These are phyloP conservation scores for Carollia perspicillata DNA, from an alignment of 2,113 vertebrate genomes.

Conservation along the genomic window DNA sequence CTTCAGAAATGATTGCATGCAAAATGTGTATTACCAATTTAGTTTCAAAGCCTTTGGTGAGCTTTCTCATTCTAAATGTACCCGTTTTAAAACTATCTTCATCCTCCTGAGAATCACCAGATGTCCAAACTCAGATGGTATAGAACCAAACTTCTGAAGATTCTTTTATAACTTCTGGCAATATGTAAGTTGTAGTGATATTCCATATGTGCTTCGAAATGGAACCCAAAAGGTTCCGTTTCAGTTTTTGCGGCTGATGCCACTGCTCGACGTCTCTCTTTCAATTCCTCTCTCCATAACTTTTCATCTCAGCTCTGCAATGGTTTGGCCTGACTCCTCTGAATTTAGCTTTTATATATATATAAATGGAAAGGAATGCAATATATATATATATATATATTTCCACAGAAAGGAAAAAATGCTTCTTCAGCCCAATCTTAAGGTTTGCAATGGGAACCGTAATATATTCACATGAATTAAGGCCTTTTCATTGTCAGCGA, in stretches of 20 bases:
- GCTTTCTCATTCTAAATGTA: background rate
- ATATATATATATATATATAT: background rate
- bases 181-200: background rate
- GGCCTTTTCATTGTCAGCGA: background rate
- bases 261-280: background rate
- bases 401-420: constrained; percentile 12
- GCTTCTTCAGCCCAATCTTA: background rate
- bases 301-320: background rate
- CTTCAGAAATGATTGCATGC: background rate
- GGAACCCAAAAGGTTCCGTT: background rate
- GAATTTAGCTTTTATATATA: background rate
- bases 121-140: background rate
- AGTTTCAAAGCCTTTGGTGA: background rate
- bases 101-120: background rate
- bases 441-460: background rate
- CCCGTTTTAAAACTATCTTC: background rate
- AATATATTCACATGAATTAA: background rate
- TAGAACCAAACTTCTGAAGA: background rate
- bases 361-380: too few relatives aligned
- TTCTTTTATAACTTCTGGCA: background rate
- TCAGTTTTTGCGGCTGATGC: background rate
- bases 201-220: fast-evolving
- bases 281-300: background rate
- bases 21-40: background rate
- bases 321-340: background rate